Conservation (phyloP, 2,888 invertebrate genomes). For the Sympetrum striolatum region DNA sequence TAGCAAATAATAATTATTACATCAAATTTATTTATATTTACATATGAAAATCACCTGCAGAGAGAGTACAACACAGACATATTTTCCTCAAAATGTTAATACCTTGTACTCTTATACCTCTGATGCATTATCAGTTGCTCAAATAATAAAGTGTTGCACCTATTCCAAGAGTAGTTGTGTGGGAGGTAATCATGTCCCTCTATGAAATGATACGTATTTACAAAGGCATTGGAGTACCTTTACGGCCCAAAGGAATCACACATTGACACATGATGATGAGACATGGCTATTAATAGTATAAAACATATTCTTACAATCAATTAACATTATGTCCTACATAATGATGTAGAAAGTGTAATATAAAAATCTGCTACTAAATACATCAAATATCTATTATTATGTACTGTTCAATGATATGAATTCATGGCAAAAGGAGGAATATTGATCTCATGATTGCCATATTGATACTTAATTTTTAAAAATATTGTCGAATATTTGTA, state of each 20-base stretch:
- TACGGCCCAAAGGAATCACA: constrained; percentile 19
- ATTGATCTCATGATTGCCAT: constrained; percentile 34
- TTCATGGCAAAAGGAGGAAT: constrained; percentile 34
- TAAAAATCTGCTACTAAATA: constrained; percentile 14
- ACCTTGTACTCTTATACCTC: constrained; percentile 27
- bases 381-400: constrained; percentile 16
- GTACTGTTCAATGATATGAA: constrained; percentile 28
- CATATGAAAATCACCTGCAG: constrained; percentile 29
- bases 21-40: constrained; percentile 33
- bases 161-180: constrained; percentile 27
- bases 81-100: constrained; percentile 14
- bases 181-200: constrained; percentile 36
- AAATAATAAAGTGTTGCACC: constrained; percentile 35
- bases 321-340: constrained; percentile 18
- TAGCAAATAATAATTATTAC: neutral
- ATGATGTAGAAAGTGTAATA: constrained; percentile 35
- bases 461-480: constrained; percentile 30
- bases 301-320: constrained; percentile 26
- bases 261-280: constrained; percentile 11
- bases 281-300: constrained; percentile 24
- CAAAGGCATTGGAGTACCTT: constrained; percentile 18
- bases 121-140: constrained; percentile 38
- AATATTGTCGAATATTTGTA: constrained; percentile 39
- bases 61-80: constrained; percentile 37
- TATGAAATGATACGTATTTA: constrained; percentile 38